Base-by-base conservation (phyloP, 1,140 invertebrate genomes). In the Reticulitermes speratus region DNA sequence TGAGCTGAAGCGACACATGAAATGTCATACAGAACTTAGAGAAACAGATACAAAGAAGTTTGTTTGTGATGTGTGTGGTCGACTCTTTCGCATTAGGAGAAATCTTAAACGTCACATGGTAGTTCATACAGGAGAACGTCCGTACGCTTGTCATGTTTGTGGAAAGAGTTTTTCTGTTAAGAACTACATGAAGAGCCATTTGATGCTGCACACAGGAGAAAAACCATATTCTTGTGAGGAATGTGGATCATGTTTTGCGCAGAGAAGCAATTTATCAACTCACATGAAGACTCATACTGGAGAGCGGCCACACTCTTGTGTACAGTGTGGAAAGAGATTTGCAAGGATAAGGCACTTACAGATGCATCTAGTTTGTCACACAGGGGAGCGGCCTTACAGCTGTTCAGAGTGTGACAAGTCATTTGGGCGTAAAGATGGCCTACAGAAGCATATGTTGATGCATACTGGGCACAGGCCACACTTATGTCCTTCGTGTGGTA, bases 351-450 rank as follows among this genome's bases (percentile, higher is more conserved):
- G 65, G n/a, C 65, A 75, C 14, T 75, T 75, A 16, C 65, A 75
- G n/a, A 75, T 75, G 65, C 65, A 75, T 30, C n/a, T 75, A 30
- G 14, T 75, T 25, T 83, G 83, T 12, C 92, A 93, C 88, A 92
- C 91, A 23, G 89, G 90, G 21, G 93, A 93, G 88, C 89, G 92
- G 84, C 93, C 94, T 0, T 94, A 91, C 87, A 89, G 88, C 89
- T 95, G 94, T 91, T 93, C 92, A 89, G 91, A 94, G 88, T 95
- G 94, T 91, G 93, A 93, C 91, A 94, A 94, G 91, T 94, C 93
- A 88, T 94, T 94, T 90, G 90, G 90, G 59, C 87, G 92, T 89
- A 88, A 87, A 83, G 87, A 87, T 86, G 87, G 87, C 87, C 88
- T 93, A 85, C 90, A 91, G 87, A 91, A 91, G 87, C 92, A 93